Percentiles rank a stretch among this genome's conserved stretches.
Conservation (phyloP, 2,113 vertebrate genomes). For the Colius striatus region DNA sequence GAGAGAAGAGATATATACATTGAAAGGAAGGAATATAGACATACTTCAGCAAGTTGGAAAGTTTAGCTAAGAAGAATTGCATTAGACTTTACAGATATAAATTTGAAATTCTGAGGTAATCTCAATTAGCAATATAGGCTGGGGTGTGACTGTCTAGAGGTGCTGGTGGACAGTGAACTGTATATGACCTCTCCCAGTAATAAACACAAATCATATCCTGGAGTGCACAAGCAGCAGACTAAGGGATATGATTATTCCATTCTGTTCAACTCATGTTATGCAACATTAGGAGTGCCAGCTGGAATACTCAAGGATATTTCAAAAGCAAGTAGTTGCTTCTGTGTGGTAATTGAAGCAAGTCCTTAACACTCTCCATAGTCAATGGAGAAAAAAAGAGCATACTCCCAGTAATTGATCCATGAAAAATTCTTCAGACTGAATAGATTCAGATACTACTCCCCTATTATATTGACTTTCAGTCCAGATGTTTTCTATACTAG, state of each 20-base stretch:
- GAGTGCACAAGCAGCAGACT: neutral
- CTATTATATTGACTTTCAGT: neutral
- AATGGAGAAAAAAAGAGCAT: neutral
- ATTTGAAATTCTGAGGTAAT: neutral
- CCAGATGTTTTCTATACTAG: neutral
- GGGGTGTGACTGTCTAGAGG: neutral
- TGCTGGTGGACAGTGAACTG: neutral
- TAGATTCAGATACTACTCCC: neutral
- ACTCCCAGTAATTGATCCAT: neutral
- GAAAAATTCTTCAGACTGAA: neutral
- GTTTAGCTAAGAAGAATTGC: neutral
- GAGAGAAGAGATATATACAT: neutral
- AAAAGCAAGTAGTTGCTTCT: neutral
- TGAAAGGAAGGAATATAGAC: rapidly evolving
- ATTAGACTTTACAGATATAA: neutral
- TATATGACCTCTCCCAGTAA: neutral
- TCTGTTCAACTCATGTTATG: neutral
- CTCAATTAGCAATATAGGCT: neutral
- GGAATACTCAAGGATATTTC: neutral
- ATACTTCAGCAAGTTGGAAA: neutral
- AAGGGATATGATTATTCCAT: neutral
- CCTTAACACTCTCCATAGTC: neutral
- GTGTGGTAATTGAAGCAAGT: neutral
- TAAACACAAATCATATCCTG: neutral
- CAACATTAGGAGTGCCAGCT: neutral